These are phyloP conservation scores for Neopelma chrysocephalum DNA, from an alignment of 2,797 vertebrate species.

Conservation along the genomic window DNA sequence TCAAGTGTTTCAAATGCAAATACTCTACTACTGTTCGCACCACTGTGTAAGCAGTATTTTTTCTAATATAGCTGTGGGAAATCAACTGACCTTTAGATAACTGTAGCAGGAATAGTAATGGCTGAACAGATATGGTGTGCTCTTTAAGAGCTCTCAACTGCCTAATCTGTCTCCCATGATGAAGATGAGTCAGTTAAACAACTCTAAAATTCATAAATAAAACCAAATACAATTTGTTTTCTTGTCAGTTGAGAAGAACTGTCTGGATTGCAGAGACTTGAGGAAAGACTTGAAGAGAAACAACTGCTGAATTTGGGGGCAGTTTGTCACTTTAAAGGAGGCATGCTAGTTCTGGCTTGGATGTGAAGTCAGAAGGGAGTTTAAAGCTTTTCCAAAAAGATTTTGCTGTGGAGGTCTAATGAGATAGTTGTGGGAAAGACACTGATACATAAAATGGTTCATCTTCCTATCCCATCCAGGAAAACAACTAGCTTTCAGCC, in stretches of 20 bases:
- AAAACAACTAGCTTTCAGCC: not conserved
- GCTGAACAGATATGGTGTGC: not conserved
- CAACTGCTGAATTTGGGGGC: not conserved
- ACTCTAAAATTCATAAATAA: not conserved
- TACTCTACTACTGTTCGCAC: not conserved
- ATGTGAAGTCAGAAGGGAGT: not conserved
- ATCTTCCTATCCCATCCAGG: not conserved
- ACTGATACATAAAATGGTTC: not conserved
- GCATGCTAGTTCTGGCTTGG: accelerated
- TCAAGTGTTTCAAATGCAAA: not conserved
- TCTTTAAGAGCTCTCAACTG: not conserved
- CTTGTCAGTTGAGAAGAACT: not conserved
- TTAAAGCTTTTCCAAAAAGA: not conserved
- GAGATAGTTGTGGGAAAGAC: not conserved
- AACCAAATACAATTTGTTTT: not conserved
- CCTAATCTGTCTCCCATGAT: not conserved
- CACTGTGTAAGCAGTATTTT: not conserved
- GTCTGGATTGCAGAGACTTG: not conserved
- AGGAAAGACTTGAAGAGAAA: not conserved
- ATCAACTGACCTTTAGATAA: not conserved
- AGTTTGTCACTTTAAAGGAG: not conserved
- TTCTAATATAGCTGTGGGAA: not conserved
- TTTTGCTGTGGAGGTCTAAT: not conserved
- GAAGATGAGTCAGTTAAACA: not conserved
- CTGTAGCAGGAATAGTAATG: not conserved